phyloP scores from a whole-genome alignment of 1,140 invertebrate genomes.

The Solen grandis region DNA sequence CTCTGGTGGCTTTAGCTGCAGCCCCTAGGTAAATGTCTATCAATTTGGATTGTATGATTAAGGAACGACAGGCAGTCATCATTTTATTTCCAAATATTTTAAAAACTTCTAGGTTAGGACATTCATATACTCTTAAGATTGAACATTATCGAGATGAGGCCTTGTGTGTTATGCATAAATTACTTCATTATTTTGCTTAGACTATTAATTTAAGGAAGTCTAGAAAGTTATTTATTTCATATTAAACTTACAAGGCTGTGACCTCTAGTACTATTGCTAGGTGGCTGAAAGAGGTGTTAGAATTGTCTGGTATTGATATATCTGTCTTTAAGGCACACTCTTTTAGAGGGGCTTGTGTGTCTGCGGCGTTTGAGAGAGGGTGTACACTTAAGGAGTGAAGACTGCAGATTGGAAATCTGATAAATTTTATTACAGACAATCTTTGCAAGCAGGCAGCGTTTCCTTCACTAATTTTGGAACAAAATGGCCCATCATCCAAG shows the following conservation, averaged over 20 bases:
- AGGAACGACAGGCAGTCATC: neutral
- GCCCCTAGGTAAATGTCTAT: neutral
- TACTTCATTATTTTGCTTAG: slow-evolving; percentile 12
- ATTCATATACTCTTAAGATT: neutral
- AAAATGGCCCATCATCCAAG: neutral
- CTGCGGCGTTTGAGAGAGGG: slow-evolving; percentile 12
- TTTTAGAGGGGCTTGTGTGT: slow-evolving; percentile 18
- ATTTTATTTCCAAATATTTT: slow-evolving; percentile 24
- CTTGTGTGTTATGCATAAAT: slow-evolving; percentile 25
- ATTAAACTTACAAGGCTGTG: slow-evolving; percentile 13
- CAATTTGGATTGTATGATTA: no score
- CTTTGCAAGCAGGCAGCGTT: neutral
- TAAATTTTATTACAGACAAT: neutral
- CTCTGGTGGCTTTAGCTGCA: slow-evolving; percentile 3
- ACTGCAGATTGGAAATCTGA: slow-evolving; percentile 28
- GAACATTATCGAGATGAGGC: slow-evolving; percentile 24
- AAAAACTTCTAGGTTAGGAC: slow-evolving; percentile 8
- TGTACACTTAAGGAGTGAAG: slow-evolving; percentile 6
- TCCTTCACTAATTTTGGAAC: neutral
- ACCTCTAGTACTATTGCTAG: slow-evolving; percentile 29
- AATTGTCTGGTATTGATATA: slow-evolving; percentile 7
- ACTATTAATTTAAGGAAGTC: slow-evolving; percentile 11
- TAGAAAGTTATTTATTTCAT: slow-evolving; percentile 15
- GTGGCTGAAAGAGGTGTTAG: slow-evolving; percentile 22
- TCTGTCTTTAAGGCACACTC: slow-evolving; percentile 32